phyloP scores from a whole-genome alignment of 2,888 invertebrate genomes.

The Flexamia atlantica region DNA sequence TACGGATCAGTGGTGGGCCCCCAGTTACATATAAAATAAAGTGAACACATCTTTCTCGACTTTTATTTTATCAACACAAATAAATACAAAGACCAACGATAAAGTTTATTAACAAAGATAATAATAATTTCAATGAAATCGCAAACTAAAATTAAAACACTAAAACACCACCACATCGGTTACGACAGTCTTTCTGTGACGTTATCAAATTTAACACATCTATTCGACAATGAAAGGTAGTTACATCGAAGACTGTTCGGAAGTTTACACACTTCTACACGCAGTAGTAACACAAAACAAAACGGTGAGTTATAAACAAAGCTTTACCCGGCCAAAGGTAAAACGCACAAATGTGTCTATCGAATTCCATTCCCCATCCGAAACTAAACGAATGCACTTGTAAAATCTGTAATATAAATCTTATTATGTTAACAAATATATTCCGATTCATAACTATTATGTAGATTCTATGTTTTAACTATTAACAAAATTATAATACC shows the following conservation, averaged over 20 bases:
- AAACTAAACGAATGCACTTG: slow-evolving; percentile 43
- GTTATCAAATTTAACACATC: slow-evolving; percentile 39
- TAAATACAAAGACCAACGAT: slow-evolving; percentile 27
- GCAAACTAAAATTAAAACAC: slow-evolving; percentile 21
- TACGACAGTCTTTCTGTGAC: slow-evolving; percentile 48
- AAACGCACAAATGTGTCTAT: slow-evolving; percentile 49
- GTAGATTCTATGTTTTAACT: slow-evolving; percentile 53
- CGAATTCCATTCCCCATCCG: slow-evolving; percentile 22
- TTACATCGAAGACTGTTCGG: slow-evolving; percentile 36
- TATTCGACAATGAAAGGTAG: slow-evolving; percentile 9
- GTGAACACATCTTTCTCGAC: not conserved
- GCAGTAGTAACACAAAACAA: slow-evolving; percentile 51
- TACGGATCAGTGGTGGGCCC: slow-evolving; percentile 25
- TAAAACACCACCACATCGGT: slow-evolving; percentile 35
- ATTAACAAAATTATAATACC: slow-evolving; percentile 56
- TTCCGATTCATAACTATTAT: slow-evolving; percentile 48
- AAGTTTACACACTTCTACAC: slow-evolving; percentile 51
- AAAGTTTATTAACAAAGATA: slow-evolving; percentile 17
- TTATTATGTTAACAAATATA: slow-evolving; percentile 54
- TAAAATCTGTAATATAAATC: slow-evolving; percentile 44
- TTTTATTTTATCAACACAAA: slow-evolving; percentile 29
- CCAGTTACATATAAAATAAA: not conserved
- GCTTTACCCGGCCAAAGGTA: slow-evolving; percentile 11
- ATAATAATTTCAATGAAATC: slow-evolving; percentile 24
- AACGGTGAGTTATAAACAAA: slow-evolving; percentile 20